A percentile compares a stretch with the other conserved stretches of the same genome.
phyloP scores from a whole-genome alignment of 2,888 invertebrate genomes.

The Clivina fossor region DNA sequence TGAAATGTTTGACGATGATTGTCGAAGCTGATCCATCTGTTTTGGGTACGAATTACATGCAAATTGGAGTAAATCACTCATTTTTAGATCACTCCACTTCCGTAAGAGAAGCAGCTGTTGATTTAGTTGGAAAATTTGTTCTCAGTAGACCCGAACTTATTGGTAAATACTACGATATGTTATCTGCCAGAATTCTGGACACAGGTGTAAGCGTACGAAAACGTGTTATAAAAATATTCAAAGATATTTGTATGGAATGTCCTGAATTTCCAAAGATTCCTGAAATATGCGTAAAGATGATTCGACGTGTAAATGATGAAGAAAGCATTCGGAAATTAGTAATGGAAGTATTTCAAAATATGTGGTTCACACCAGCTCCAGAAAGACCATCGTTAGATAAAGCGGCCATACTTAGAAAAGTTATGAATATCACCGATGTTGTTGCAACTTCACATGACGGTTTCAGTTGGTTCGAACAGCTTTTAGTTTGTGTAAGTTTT shows the following conservation, averaged over 20 bases:
- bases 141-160: slow-evolving; percentile 94
- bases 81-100: slow-evolving; percentile 98
- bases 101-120: slow-evolving; percentile 97
- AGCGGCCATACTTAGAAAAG: slow-evolving; percentile 70
- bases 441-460: slow-evolving; percentile 89
- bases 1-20: slow-evolving; percentile 98
- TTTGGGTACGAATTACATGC: slow-evolving; percentile 89
- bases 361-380: slow-evolving; percentile 97
- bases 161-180: slow-evolving; percentile 96
- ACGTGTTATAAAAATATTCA: slow-evolving; percentile 96
- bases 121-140: slow-evolving; percentile 98
- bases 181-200: slow-evolving; percentile 92
- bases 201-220: slow-evolving; percentile 99
- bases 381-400: slow-evolving; percentile 59
- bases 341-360: slow-evolving; percentile 97
- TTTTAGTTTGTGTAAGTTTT: slow-evolving; percentile 80
- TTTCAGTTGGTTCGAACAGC: slow-evolving; percentile 92
- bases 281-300: slow-evolving; percentile 99
- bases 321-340: slow-evolving; percentile 96
- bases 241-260: slow-evolving; percentile 97
- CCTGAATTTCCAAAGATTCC: slow-evolving; percentile 96
- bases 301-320: slow-evolving; percentile 96
- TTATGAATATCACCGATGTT: slow-evolving; percentile 96
- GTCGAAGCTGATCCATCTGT: slow-evolving; percentile 97
- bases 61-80: slow-evolving; percentile 92